Evolutionary conservation across 2,797 vertebrate genomes (phyloP).

Genomic region (Artibeus jamaicensis): DNA sequence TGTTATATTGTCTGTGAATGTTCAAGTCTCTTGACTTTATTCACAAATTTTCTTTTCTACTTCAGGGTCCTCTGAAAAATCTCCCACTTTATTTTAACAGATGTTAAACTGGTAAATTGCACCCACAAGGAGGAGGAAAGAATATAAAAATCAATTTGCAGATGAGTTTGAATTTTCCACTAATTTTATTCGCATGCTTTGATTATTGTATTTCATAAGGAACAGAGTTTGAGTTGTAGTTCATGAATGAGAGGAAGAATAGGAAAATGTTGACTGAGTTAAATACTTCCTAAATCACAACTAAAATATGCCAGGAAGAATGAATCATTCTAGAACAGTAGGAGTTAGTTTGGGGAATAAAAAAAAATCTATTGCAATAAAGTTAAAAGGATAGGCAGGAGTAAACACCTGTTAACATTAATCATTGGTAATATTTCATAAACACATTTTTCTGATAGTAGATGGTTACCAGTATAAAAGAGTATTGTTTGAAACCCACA

Average conservation of each 20-base stretch:
- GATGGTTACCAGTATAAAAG: neutral
- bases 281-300: slow-evolving; percentile 1
- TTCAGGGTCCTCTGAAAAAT: neutral
- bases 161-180: neutral
- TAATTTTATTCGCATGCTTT: neutral
- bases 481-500: neutral
- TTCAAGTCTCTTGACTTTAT: neutral
- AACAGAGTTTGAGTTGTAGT: neutral
- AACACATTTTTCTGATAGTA: neutral
- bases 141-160: neutral
- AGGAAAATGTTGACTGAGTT: slow-evolving; percentile 49
- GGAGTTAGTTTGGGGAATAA: slow-evolving; percentile 6
- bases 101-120: neutral
- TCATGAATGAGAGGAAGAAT: slow-evolving; percentile 40
- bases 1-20: neutral
- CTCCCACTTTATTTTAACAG: neutral
- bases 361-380: slow-evolving; percentile 3
- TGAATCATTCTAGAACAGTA: slow-evolving; percentile 41
- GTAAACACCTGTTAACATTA: neutral
- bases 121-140: neutral
- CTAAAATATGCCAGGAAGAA: slow-evolving; percentile 20
- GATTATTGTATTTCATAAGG: neutral
- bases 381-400: neutral
- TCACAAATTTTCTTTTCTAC: neutral
- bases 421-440: neutral